Evolutionary conservation across 2,113 vertebrate species (phyloP), one percentile per base, ranked within the genome.

Genomic region (Alectura lathami): DNA sequence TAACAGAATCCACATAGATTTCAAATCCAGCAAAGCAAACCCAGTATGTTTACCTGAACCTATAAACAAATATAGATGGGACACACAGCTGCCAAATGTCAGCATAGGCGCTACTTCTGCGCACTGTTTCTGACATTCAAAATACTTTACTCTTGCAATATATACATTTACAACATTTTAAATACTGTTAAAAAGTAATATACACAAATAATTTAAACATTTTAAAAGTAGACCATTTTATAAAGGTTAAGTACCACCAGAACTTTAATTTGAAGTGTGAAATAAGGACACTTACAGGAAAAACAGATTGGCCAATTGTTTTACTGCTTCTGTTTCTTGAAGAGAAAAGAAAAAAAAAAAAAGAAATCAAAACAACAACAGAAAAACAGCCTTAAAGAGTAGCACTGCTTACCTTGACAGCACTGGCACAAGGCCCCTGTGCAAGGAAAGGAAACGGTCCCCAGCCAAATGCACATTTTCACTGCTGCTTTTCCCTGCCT

Each of bases 341-440:
- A n/a, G n/a, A n/a, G n/a, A n/a, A 7, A 3, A 22, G 8, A 38
- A 10, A 17, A 24, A 0, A 3, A 53, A 30, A 30, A 27, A 36
- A 5, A 3, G 9, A 48, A 60, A 60, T 17, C 21, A 59, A 59
- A 59, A 59, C n/a, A 32, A 32, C 30, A 34, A 57, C 56, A 32
- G 54, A 9, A 51, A 18, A 8, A 36, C 15, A 66, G 20, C 15
- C 24, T 50, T 75, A 23, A 42, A 70, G 20, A 51, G 5, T 1
- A 51, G 10, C 20, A 27, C 16, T 36, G 16, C 40, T 77, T 42
- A 45, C 9, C 62, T 48, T 1, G 4, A 34, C 10, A 56, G 38
- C 4, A 15, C 60, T 36, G 15, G 11, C 11, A 26, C 29, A 78
- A 26, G n/a, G 15, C 20, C 22, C n/a, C 14, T 8, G 29, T 5